phyloP scores from a whole-genome alignment of 2,888 invertebrate genomes.

The Metallyticus violacea region DNA sequence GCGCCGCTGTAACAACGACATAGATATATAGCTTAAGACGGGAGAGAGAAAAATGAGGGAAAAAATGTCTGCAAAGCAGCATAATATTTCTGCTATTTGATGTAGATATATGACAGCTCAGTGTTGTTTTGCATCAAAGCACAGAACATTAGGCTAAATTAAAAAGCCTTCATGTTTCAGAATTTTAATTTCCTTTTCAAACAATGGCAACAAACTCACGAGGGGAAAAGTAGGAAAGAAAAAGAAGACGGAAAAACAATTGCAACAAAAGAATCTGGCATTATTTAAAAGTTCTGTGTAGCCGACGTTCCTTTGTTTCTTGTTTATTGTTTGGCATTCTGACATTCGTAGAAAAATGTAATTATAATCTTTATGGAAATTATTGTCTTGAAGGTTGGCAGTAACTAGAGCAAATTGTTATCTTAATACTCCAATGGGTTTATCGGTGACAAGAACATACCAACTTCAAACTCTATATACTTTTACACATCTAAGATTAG shows the following conservation, averaged over 20 bases:
- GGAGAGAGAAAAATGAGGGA: background rate
- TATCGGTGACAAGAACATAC: too few species aligned
- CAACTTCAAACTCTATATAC: too few species aligned
- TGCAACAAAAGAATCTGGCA: background rate
- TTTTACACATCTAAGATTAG: too few species aligned
- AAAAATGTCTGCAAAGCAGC: background rate
- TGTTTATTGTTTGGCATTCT: background rate
- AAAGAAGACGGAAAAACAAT: background rate
- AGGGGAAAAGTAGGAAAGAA: too few species aligned
- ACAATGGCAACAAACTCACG: background rate
- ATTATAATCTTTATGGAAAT: too few species aligned
- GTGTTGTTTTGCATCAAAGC: background rate
- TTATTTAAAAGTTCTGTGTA: background rate
- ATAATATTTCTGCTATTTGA: background rate
- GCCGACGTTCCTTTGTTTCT: background rate
- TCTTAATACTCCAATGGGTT: too few species aligned
- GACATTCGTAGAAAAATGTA: too few species aligned
- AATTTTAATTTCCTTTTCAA: background rate
- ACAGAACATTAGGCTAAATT: background rate
- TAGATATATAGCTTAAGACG: background rate
- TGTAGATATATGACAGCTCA: background rate
- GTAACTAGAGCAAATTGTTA: too few species aligned
- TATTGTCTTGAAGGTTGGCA: too few species aligned
- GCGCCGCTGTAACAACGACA: background rate
- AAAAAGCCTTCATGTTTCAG: background rate